Percentiles rank a stretch among this genome's conserved stretches.
phyloP scores from a whole-genome alignment of 2,113 vertebrate genomes.

The Cynocephalus volans region DNA sequence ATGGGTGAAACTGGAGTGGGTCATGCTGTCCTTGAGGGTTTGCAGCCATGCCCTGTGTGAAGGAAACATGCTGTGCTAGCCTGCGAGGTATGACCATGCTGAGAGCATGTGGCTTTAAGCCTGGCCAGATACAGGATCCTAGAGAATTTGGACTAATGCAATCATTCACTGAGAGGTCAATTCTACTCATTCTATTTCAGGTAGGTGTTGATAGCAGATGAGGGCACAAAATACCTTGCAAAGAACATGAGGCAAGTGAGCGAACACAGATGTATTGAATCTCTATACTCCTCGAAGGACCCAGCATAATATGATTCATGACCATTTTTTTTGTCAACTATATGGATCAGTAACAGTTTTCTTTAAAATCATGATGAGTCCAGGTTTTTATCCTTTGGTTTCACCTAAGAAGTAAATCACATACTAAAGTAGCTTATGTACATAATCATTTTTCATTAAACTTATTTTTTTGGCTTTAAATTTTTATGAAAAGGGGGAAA shows the following conservation, averaged over 20 bases:
- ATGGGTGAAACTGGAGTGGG: background rate
- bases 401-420: background rate
- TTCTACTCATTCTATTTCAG: conserved; percentile 66
- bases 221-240: background rate
- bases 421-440: background rate
- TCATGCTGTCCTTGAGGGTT: conserved; percentile 33
- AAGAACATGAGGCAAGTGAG: background rate
- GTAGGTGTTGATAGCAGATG: conserved; percentile 26
- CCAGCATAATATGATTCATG: background rate
- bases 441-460: background rate
- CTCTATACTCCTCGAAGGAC: background rate
- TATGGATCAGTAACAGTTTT: background rate
- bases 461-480: background rate
- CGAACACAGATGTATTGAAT: conserved; percentile 26
- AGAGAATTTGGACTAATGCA: background rate
- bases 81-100: background rate
- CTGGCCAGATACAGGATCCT: conserved; percentile 24
- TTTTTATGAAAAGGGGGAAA: conserved; percentile 44
- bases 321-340: background rate
- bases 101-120: background rate
- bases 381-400: conserved; percentile 32
- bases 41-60: background rate
- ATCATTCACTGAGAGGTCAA: conserved; percentile 20
- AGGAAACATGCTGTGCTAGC: background rate
- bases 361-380: background rate